Conservation (phyloP, 2,888 invertebrate species). For the Macrophya alboannulata region DNA sequence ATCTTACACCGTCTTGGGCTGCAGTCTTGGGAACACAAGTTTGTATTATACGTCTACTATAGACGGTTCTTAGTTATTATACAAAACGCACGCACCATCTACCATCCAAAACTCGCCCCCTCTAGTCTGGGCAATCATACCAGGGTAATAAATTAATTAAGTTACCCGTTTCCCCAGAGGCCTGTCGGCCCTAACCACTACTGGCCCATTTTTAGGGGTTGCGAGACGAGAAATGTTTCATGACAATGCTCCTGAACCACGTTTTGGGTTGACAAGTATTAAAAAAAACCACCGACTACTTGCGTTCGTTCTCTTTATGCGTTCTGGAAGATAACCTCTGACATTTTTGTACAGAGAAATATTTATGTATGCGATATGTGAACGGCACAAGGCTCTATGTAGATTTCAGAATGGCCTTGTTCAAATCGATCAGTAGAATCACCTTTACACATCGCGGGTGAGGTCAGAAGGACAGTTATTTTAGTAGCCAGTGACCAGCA, state of each 20-base stretch:
- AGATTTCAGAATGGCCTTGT: slow-evolving; percentile 41
- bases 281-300: slow-evolving; percentile 9
- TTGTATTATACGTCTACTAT: slow-evolving; percentile 9
- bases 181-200: not conserved
- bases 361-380: not conserved
- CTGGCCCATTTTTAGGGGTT: not conserved
- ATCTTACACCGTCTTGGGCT: slow-evolving; percentile 9
- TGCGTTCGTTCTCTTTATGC: not conserved
- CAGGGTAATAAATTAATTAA: slow-evolving; percentile 43
- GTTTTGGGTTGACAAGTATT: slow-evolving; percentile 23
- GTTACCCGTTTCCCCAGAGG: slow-evolving; percentile 1
- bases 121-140: slow-evolving; percentile 21
- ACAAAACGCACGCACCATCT: slow-evolving; percentile 27
- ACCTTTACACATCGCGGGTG: slow-evolving; percentile 8
- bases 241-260: not conserved
- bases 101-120: not conserved
- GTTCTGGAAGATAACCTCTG: slow-evolving; percentile 14
- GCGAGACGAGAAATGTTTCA: slow-evolving; percentile 10
- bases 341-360: not conserved
- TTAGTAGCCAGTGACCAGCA: slow-evolving; percentile 14
- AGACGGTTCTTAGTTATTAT: slow-evolving; percentile 22
- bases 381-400: slow-evolving; percentile 15
- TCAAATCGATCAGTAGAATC: slow-evolving; percentile 29
- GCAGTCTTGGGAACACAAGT: slow-evolving; percentile 8
- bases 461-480: slow-evolving; percentile 48